Conservation (phyloP, 2,888 invertebrate genomes). For the Geophilus truncorum region DNA sequence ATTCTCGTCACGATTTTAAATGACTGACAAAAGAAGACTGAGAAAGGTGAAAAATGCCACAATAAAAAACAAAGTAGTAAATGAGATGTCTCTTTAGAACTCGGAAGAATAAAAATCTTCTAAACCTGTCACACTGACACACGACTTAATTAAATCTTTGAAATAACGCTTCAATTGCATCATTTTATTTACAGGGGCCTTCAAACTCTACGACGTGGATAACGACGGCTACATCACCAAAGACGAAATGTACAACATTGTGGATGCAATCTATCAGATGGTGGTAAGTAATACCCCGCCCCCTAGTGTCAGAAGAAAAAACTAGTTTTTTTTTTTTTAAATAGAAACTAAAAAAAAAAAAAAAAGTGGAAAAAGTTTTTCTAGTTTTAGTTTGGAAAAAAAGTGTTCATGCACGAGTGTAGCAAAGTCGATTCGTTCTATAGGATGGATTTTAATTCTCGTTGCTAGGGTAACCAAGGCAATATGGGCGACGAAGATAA, state of each 20-base stretch:
- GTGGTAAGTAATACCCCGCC: constrained; percentile 50
- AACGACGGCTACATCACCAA: constrained; percentile 52
- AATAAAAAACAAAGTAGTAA: no score
- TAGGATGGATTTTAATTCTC: constrained; percentile 2
- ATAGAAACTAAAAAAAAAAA: neutral
- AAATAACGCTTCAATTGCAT: neutral
- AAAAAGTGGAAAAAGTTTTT: neutral
- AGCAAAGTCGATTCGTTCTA: neutral
- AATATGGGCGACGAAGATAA: constrained; percentile 49
- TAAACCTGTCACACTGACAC: neutral
- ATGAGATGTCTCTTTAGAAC: neutral
- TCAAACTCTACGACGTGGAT: constrained; percentile 52
- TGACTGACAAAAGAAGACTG: no score
- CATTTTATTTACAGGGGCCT: constrained; percentile 48
- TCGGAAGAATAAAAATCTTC: neutral
- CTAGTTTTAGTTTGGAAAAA: neutral
- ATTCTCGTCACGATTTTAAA: no score
- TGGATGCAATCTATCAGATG: constrained; percentile 54
- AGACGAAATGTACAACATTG: constrained; percentile 52
- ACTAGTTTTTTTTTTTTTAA: no score
- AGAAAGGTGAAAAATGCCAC: no score
- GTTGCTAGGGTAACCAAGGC: constrained; percentile 46
- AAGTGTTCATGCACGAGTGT: neutral
- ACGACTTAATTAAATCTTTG: neutral
- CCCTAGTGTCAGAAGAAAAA: no score